phyloP scores from a whole-genome alignment of 2,888 invertebrate species.

The Drosophila mimetica region DNA sequence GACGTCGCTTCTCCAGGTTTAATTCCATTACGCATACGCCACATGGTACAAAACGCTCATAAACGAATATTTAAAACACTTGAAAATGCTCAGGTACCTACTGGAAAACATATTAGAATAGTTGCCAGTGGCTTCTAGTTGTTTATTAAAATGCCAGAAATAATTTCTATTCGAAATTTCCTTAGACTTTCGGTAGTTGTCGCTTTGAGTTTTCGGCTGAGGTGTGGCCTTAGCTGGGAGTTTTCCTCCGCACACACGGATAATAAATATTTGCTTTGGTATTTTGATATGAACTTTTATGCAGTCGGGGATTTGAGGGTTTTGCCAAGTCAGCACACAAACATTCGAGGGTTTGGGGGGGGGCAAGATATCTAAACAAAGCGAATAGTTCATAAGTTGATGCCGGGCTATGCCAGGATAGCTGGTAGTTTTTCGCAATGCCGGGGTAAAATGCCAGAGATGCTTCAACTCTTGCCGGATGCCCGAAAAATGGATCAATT shows the following conservation, averaged over 20 bases:
- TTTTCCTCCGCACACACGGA: constrained; percentile 54
- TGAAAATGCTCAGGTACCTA: constrained; percentile 7
- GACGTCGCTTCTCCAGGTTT: neutral
- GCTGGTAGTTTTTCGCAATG: neutral
- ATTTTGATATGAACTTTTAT: constrained; percentile 70
- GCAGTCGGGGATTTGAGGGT: constrained; percentile 53
- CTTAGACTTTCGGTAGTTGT: constrained; percentile 32
- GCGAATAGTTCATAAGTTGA: constrained; percentile 59
- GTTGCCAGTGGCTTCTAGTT: constrained; percentile 42
- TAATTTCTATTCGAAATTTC: constrained; percentile 63
- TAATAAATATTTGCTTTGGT: constrained; percentile 75
- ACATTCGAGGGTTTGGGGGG: constrained; percentile 6
- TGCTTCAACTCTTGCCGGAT: constrained; percentile 39
- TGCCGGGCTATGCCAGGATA: constrained; percentile 16
- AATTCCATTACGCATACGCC: constrained; percentile 42
- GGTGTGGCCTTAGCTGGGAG: constrained; percentile 50
- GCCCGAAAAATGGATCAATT: constrained; percentile 40
- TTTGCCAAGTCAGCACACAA: constrained; percentile 48
- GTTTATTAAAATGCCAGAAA: constrained; percentile 75
- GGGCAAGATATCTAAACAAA: constrained; percentile 33
- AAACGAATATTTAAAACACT: constrained; percentile 39
- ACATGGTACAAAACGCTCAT: constrained; percentile 11
- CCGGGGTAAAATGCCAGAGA: constrained; percentile 51
- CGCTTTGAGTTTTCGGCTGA: constrained; percentile 24
- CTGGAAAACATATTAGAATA: constrained; percentile 50